A percentile compares a stretch with the other conserved stretches of the same genome.
These are phyloP conservation scores for Melanotaenia duboulayi DNA, from an alignment of 2,113 vertebrate genomes.

Conservation along the genomic window DNA sequence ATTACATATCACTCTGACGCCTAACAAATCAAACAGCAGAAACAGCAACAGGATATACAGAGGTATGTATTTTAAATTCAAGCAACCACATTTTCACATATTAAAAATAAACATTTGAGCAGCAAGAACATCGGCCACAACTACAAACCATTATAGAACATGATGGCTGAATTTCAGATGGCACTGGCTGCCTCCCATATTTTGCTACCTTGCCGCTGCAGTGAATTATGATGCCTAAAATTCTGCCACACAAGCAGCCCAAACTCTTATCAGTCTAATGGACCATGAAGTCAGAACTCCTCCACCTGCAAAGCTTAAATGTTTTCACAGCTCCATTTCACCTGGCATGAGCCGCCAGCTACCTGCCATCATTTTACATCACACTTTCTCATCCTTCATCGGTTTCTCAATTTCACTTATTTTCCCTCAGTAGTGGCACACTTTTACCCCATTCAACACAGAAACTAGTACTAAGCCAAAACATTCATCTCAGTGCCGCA, in stretches of 20 bases:
- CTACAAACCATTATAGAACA: constrained; percentile 59
- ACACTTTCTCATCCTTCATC: constrained; percentile 67
- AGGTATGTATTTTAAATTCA: constrained; percentile 16
- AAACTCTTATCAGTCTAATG: constrained; percentile 77
- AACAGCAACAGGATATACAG: constrained; percentile 2
- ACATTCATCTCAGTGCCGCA: constrained; percentile 68
- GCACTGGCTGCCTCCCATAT: constrained; percentile 55
- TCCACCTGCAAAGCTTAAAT: constrained; percentile 77
- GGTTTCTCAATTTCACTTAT: constrained; percentile 67
- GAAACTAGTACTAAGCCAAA: constrained; percentile 72
- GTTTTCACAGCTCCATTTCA: constrained; percentile 75
- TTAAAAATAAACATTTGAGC: constrained; percentile 43
- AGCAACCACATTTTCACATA: neutral
- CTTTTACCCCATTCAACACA: constrained; percentile 70
- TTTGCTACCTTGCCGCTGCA: constrained; percentile 69
- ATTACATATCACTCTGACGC: neutral
- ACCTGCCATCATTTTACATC: constrained; percentile 73
- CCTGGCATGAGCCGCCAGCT: constrained; percentile 73
- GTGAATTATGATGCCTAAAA: constrained; percentile 69
- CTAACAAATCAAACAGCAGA: neutral
- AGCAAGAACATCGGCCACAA: constrained; percentile 42
- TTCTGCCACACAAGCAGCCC: constrained; percentile 69
- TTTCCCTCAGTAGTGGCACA: constrained; percentile 69
- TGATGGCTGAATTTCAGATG: constrained; percentile 64
- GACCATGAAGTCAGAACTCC: constrained; percentile 80